A percentile compares a stretch with the other conserved stretches of the same genome.
Conservation (phyloP, 2,113 vertebrate species). For the Uria aalge region DNA sequence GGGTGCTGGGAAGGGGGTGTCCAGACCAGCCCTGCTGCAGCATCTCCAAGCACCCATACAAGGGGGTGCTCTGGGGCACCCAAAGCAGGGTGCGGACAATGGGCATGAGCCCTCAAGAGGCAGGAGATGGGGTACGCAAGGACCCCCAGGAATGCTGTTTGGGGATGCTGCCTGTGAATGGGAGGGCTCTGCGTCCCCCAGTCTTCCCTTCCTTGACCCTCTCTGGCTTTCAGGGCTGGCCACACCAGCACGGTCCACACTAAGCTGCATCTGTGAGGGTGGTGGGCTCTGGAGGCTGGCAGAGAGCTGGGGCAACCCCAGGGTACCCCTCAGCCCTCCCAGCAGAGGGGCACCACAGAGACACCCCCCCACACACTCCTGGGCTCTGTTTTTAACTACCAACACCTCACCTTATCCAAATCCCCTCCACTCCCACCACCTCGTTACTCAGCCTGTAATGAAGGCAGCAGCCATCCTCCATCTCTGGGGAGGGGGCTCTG, state of each 20-base stretch:
- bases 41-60: background rate
- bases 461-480: background rate
- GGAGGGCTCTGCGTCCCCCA: background rate
- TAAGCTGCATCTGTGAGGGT: background rate
- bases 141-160: background rate
- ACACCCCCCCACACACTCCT: background rate
- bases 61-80: background rate
- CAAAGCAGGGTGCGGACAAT: background rate
- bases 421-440: background rate
- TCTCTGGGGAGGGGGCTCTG: background rate
- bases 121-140: background rate
- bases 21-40: background rate
- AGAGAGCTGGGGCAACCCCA: background rate
- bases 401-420: background rate
- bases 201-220: background rate
- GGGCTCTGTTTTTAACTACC: background rate
- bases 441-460: background rate
- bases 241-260: background rate
- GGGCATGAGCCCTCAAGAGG: accelerated
- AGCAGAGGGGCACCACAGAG: background rate
- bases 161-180: background rate
- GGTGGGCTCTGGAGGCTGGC: background rate
- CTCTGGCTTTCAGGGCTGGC: background rate
- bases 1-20: background rate
- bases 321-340: background rate